Percentiles rank a stretch among this genome's conserved stretches.
Conservation (phyloP, 2,888 invertebrate genomes). For the Caenorhabditis becei region DNA sequence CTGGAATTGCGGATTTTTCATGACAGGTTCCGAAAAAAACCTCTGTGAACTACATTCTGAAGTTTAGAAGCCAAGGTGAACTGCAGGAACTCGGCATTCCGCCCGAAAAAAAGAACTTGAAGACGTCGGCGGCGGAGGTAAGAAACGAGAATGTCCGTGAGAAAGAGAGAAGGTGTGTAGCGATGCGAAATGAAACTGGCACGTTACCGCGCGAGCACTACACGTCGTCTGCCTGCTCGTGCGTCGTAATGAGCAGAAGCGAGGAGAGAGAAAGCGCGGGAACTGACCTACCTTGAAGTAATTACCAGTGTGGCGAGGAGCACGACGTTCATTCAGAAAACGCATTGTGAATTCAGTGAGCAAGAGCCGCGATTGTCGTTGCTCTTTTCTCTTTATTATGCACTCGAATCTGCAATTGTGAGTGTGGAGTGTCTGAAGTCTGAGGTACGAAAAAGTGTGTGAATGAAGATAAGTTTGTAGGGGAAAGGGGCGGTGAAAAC, state of each 20-base stretch:
- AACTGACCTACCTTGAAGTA: constrained; percentile 57
- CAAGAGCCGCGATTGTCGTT: not conserved
- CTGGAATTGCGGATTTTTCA: too few species aligned
- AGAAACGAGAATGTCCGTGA: constrained; percentile 3
- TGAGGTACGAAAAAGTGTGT: constrained; percentile 11
- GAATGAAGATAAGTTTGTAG: constrained; percentile 45
- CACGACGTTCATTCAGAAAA: constrained; percentile 60
- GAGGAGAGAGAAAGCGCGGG: not conserved
- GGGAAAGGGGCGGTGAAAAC: constrained; percentile 25
- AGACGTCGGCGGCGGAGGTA: not conserved
- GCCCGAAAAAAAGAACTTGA: constrained; percentile 12
- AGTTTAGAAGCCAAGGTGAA: too few species aligned
- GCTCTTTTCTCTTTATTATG: constrained; percentile 42
- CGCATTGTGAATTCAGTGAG: constrained; percentile 54
- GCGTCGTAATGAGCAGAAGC: constrained; percentile 29
- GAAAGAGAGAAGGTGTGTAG: constrained; percentile 47
- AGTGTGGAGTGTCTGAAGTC: constrained; percentile 26
- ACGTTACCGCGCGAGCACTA: constrained; percentile 15
- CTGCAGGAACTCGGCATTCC: not conserved
- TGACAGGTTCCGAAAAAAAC: too few species aligned
- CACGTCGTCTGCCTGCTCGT: constrained; percentile 9
- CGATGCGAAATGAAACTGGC: constrained; percentile 53
- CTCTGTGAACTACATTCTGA: too few species aligned
- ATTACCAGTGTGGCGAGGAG: constrained; percentile 60
- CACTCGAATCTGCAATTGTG: constrained; percentile 61